Percentiles rank a stretch among this genome's conserved stretches.
Conservation (phyloP, 1,140 invertebrate species). For the Cydia fagiglandana region DNA sequence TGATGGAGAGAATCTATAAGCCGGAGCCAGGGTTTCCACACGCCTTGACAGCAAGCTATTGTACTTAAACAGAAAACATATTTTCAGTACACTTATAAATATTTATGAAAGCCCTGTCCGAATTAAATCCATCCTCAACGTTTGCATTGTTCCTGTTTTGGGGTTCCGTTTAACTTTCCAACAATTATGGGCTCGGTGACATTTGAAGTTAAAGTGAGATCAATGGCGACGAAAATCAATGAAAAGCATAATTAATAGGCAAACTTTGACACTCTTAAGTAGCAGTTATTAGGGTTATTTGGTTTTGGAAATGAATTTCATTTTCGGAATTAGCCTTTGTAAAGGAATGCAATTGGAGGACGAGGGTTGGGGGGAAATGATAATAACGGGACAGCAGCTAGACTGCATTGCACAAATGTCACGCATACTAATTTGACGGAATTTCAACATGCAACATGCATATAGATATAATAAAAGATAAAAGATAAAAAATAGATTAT, state of each 20-base stretch:
- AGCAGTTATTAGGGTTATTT: constrained; percentile 9
- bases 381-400: too few species aligned
- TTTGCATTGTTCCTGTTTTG: constrained; percentile 50
- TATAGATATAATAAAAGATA: too few species aligned
- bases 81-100: constrained; percentile 46
- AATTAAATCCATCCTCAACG: constrained; percentile 51
- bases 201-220: constrained; percentile 24
- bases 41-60: constrained; percentile 40
- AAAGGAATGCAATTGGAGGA: not conserved
- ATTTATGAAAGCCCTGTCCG: constrained; percentile 52
- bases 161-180: constrained; percentile 17
- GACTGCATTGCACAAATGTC: too few species aligned
- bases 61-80: constrained; percentile 51
- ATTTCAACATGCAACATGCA: too few species aligned
- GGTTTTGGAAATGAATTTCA: not conserved
- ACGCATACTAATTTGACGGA: too few species aligned
- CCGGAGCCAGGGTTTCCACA: constrained; percentile 3
- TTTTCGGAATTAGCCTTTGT: not conserved
- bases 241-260: constrained; percentile 1
- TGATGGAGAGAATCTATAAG: not conserved
- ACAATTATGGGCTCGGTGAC: not conserved
- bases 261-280: constrained; percentile 18
- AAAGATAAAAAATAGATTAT: too few species aligned
- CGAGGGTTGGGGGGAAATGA: too few species aligned
- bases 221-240: constrained; percentile 12